phyloP scores from a whole-genome alignment of 2,113 vertebrate genomes.

The Halichoeres trimaculatus region DNA sequence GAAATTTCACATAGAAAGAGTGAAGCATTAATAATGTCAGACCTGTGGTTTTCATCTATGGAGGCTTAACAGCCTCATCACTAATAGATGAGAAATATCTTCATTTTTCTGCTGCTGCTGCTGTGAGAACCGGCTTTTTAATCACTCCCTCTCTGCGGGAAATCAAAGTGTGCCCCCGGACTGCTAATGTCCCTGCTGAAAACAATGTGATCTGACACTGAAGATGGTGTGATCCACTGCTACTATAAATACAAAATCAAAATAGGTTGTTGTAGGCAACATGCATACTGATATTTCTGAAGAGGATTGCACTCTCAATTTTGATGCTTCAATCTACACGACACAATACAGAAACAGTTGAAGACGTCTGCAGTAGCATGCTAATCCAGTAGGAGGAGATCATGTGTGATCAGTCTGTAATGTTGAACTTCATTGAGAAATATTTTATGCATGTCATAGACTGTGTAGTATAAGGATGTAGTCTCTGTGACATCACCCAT shows the following conservation, averaged over 20 bases:
- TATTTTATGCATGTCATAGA: no score
- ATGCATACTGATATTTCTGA: no score
- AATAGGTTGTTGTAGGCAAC: neutral
- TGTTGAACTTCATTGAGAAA: no score
- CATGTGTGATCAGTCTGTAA: no score
- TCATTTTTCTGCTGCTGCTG: slow-evolving; percentile 3
- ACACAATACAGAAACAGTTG: no score
- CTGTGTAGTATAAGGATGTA: no score
- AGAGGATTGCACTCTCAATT: no score
- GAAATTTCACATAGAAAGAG: slow-evolving; percentile 32
- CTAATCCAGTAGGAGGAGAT: no score
- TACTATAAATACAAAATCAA: slow-evolving; percentile 23
- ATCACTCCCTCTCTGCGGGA: slow-evolving; percentile 40
- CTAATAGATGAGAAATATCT: slow-evolving; percentile 49
- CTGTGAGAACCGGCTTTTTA: slow-evolving; percentile 35
- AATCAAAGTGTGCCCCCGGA: slow-evolving; percentile 24
- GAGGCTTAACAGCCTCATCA: slow-evolving; percentile 47
- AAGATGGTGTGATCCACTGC: slow-evolving; percentile 30
- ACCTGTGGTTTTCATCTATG: slow-evolving; percentile 33
- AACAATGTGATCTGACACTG: slow-evolving; percentile 27
- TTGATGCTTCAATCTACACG: no score
- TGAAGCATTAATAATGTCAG: slow-evolving; percentile 31
- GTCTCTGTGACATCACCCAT: no score
- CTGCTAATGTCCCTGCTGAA: slow-evolving; percentile 36
- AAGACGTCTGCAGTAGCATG: no score